Percentiles rank a stretch among this genome's conserved stretches.
Evolutionary conservation across 2,888 invertebrate species (phyloP).

Genomic region (Theodoxus fluviatilis): DNA sequence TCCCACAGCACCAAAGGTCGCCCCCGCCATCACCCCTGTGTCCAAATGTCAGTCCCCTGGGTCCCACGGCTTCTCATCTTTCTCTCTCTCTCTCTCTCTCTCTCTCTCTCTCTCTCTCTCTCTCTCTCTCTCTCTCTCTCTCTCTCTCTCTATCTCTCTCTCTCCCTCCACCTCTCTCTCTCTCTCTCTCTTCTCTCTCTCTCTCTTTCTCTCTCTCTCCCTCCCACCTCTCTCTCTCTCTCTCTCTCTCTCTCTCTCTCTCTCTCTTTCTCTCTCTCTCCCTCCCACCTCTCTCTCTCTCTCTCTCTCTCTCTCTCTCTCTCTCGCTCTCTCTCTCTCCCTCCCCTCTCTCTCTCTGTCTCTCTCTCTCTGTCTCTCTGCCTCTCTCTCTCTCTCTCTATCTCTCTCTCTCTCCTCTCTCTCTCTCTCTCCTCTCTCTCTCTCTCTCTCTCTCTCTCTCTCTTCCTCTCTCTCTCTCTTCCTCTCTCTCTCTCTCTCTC

Average conservation of each 20-base stretch:
- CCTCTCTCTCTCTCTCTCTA: too few species aligned
- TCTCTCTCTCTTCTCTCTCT: neutral
- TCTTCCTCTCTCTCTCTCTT: conserved; percentile 65
- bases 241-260: conserved; percentile 22
- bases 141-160: conserved; percentile 24
- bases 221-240: neutral
- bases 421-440: too few species aligned
- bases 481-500: conserved; percentile 83
- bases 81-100: neutral
- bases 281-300: neutral
- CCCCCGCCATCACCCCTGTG: too few species aligned
- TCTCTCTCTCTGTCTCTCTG: too few species aligned
- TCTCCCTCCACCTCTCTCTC: neutral
- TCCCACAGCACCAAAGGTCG: too few species aligned
- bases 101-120: conserved; percentile 13
- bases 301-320: conserved; percentile 16
- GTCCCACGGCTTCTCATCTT: neutral
- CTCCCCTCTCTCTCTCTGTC: conserved; percentile 7
- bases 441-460: conserved; percentile 22
- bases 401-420: too few species aligned
- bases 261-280: conserved; percentile 15
- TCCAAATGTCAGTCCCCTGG: too few species aligned
- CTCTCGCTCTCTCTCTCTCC: conserved; percentile 21
- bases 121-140: conserved; percentile 26
- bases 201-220: neutral